These are phyloP conservation scores for Dynastes tityus DNA, from an alignment of 2,888 invertebrate genomes.

Conservation along the genomic window DNA sequence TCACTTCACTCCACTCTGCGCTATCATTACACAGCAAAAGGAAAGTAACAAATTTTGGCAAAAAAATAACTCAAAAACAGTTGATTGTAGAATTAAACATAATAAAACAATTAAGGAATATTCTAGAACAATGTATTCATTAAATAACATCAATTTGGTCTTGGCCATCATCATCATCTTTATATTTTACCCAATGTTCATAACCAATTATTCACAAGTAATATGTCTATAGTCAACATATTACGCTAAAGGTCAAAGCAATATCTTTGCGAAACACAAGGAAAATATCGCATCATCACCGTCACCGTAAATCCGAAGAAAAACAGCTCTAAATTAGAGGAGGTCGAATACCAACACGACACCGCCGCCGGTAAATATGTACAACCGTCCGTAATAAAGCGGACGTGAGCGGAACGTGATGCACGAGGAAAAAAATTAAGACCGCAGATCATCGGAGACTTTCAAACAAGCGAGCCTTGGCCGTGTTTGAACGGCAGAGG, in stretches of 20 bases:
- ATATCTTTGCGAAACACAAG: not conserved
- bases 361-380: not conserved
- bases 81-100: too few relatives aligned
- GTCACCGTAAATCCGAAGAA: slow-evolving; percentile 22
- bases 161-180: too few relatives aligned
- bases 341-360: slow-evolving; percentile 23
- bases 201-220: too few relatives aligned
- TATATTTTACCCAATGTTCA: too few relatives aligned
- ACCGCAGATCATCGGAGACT: slow-evolving; percentile 48
- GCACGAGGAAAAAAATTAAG: slow-evolving; percentile 42
- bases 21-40: too few relatives aligned
- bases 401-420: not conserved
- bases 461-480: slow-evolving; percentile 60
- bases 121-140: too few relatives aligned
- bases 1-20: too few relatives aligned
- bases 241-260: not conserved
- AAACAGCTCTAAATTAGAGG: slow-evolving; percentile 35
- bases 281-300: not conserved
- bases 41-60: too few relatives aligned
- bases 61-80: too few relatives aligned
- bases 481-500: slow-evolving; percentile 60
- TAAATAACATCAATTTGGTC: too few relatives aligned
- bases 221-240: too few relatives aligned
- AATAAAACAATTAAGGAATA: too few relatives aligned
- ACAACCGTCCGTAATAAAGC: not conserved